These are phyloP conservation scores for Hypena proboscidalis DNA, from an alignment of 2,888 invertebrate species.

Conservation along the genomic window DNA sequence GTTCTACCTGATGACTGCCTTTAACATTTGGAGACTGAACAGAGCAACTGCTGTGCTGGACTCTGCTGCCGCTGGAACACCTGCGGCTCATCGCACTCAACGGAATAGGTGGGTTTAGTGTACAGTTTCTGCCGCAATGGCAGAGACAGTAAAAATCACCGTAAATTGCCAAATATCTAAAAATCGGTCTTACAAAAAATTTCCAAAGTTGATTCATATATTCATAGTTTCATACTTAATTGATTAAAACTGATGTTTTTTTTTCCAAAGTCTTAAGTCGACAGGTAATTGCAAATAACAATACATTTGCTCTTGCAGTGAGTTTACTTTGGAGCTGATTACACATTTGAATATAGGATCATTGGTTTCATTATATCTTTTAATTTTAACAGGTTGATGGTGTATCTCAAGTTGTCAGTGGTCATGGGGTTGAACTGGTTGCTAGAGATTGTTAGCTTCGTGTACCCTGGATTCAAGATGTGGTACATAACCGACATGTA, in stretches of 20 bases:
- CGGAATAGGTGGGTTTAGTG: constrained; percentile 53
- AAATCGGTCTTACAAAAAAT: too few species aligned
- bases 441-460: constrained; percentile 65
- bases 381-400: constrained; percentile 58
- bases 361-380: too few species aligned
- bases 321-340: too few species aligned
- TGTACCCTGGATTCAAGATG: constrained; percentile 48
- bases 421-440: constrained; percentile 79
- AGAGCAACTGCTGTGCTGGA: constrained; percentile 64
- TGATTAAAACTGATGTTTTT: too few species aligned
- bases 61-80: constrained; percentile 63
- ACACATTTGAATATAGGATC: too few species aligned
- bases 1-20: constrained; percentile 74
- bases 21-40: constrained; percentile 71
- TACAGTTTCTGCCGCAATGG: neutral
- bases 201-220: too few species aligned
- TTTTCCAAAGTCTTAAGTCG: too few species aligned
- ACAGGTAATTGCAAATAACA: too few species aligned
- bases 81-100: constrained; percentile 65
- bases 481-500: constrained; percentile 67
- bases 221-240: neutral
- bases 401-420: constrained; percentile 72
- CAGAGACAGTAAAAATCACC: too few species aligned
- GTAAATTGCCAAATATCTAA: too few species aligned
- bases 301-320: too few species aligned